Conservation (phyloP, 2,113 vertebrate genomes). For the Xenotilapia leptura region DNA sequence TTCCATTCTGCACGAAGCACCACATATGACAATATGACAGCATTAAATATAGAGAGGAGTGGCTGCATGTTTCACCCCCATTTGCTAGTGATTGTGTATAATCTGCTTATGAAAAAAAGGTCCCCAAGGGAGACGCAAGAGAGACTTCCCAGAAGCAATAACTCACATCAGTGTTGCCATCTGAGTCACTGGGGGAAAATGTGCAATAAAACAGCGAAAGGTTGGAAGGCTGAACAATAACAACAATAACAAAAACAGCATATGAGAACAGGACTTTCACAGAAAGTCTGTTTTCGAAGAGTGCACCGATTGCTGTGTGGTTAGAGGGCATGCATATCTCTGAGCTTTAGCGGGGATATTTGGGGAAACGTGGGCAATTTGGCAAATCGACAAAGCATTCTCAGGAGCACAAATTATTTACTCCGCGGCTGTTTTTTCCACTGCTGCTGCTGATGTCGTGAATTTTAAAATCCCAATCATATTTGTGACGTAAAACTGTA, state of each 20-base stretch:
- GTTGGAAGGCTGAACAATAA: background rate
- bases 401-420: background rate
- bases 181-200: slow-evolving; percentile 16
- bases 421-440: background rate
- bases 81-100: slow-evolving; percentile 20
- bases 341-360: background rate
- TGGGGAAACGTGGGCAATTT: background rate
- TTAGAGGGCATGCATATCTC: background rate
- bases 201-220: background rate
- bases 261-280: background rate
- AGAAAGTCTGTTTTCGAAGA: background rate
- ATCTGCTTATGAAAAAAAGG: slow-evolving; percentile 31
- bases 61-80: background rate
- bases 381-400: background rate
- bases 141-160: slow-evolving; percentile 39
- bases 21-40: background rate
- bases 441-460: background rate
- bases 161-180: slow-evolving; percentile 51
- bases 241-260: background rate
- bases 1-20: background rate
- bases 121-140: background rate
- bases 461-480: background rate
- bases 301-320: background rate
- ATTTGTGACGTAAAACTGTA: background rate
- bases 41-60: background rate